Percentiles rank a stretch among this genome's conserved stretches.
phyloP scores from a whole-genome alignment of 2,797 vertebrate species.

The Eospalax fontanierii region DNA sequence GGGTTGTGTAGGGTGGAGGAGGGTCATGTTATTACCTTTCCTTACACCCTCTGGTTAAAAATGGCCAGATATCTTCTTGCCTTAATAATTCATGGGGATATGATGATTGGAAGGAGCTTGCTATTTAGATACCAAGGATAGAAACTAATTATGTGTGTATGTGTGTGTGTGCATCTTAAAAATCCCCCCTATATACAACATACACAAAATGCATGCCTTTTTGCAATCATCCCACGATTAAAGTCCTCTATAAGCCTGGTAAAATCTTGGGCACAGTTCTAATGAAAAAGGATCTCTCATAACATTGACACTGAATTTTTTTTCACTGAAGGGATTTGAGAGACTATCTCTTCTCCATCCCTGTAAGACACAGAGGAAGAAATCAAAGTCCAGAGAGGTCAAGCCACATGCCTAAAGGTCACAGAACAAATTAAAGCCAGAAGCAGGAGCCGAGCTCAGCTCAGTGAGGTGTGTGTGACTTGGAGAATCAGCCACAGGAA shows the following conservation, averaged over 20 bases:
- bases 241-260: background rate
- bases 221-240: background rate
- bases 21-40: background rate
- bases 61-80: conserved; percentile 1
- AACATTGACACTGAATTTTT: background rate
- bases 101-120: background rate
- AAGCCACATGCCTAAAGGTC: background rate
- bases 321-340: background rate
- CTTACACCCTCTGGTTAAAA: background rate
- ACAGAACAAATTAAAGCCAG: background rate
- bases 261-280: conserved; percentile 1
- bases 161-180: background rate
- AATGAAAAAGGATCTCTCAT: background rate
- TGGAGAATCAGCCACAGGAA: background rate
- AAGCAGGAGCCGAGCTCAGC: background rate
- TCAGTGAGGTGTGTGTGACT: background rate
- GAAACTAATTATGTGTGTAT: conserved; percentile 13
- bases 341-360: background rate
- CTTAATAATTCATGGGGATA: background rate
- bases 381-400: background rate
- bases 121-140: background rate
- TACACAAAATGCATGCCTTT: background rate
- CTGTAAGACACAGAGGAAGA: background rate
- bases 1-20: background rate
- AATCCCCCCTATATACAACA: background rate